Conservation (phyloP, 1,140 invertebrate species). For the Steinernema khuongi region DNA sequence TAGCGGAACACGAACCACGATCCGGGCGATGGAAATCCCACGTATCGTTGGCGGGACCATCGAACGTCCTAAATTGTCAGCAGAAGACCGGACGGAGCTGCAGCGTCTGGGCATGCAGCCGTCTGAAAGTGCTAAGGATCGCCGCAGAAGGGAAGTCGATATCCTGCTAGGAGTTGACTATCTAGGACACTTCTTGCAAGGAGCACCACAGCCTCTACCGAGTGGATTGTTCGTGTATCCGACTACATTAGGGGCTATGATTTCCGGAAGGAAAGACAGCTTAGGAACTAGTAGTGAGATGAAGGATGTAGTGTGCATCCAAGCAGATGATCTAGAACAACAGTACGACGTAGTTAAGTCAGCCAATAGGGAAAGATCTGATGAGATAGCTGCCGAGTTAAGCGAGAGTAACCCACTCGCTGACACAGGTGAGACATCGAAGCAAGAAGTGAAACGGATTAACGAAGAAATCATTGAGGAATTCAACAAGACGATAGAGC, state of each 20-base stretch:
- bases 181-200: no score
- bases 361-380: background rate
- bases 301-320: background rate
- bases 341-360: background rate
- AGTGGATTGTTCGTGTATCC: background rate
- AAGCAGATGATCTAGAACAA: background rate
- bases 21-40: no score
- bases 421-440: background rate
- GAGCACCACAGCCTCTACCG: no score
- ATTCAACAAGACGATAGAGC: slow-evolving; percentile 6
- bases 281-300: background rate
- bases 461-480: background rate
- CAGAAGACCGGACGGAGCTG: no score
- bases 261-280: background rate
- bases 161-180: background rate
- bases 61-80: no score
- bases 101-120: no score
- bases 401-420: background rate
- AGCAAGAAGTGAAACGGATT: background rate
- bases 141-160: no score
- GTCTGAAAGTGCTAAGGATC: no score
- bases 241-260: background rate
- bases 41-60: no score
- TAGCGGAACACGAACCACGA: no score
- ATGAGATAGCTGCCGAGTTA: no score